Evolutionary conservation across 1,140 invertebrate species (phyloP), one percentile per base, ranked within the genome.

Genomic region (Saccostrea echinata): DNA sequence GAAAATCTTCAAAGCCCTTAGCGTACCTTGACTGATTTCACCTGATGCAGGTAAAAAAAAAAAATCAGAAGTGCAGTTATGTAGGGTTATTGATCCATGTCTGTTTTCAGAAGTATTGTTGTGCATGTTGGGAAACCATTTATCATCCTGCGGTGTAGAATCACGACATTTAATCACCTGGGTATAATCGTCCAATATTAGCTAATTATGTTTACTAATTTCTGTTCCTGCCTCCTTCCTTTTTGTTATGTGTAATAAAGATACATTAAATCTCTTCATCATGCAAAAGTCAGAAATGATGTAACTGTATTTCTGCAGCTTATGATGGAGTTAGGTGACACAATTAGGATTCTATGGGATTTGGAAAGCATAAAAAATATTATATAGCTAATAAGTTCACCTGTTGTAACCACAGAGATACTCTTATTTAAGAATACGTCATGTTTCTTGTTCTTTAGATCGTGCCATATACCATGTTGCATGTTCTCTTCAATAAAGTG

Each of bases 131-230:
- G 30, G 27, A 27, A n/a, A 30, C 68, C n/a, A 27, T 71, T 33
- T 33, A 71, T 71, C 68, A 71, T 24, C 9, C 13, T 27, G 16
- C 27, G 68, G 24, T 33, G 68, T 71, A 71, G 27, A 71, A 71
- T 71, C 24, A 27, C 27, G 68, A 71, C 68, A 71, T 13, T 71
- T 27, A 71, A 71, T 71, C 27, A 71, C 68, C 68, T 13, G 68
- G 12, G 68, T 71, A 27, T 71, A 71, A 71, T 71, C 30, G 27
- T 24, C 27, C 68, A 71, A 27, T 71, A 71, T 71, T 71, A 71
- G 68, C 68, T 71, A 71, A 71, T 71, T 71, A 71, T 71, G 68
- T 71, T 71, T 71, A 27, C n/a, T 71, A 71, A 71, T 30, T 71
- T 71, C 68, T 71, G n/a, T 71, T 71, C 68, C 68, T 71, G n/a